Percentiles rank a stretch among this genome's conserved stretches.
These are phyloP conservation scores for Pocillopora damicornis DNA, from an alignment of 64 coral and sea anemone species.

Conservation along the genomic window DNA sequence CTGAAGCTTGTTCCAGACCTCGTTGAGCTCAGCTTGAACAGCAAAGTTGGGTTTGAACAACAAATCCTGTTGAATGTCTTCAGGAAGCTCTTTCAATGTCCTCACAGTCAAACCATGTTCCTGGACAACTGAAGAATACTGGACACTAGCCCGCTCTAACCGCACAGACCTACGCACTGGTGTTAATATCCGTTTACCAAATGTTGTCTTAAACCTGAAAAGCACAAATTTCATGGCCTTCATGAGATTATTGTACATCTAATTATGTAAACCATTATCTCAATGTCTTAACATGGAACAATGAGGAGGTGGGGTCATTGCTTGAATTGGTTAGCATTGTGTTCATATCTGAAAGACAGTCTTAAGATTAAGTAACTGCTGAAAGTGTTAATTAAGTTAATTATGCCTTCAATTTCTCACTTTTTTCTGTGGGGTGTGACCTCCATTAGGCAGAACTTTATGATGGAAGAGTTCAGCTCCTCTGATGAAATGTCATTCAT, in stretches of 20 bases:
- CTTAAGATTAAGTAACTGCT: no score
- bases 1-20: constrained; percentile 59
- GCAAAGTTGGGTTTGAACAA: constrained; percentile 73
- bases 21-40: constrained; percentile 49
- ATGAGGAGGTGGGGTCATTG: no score
- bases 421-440: constrained; percentile 75
- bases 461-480: constrained; percentile 47
- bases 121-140: constrained; percentile 56
- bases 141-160: constrained; percentile 49
- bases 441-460: constrained; percentile 71
- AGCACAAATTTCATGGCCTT: background rate
- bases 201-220: constrained; percentile 53
- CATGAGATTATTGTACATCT: background rate
- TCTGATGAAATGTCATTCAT: background rate
- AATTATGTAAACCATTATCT: background rate
- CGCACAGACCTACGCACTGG: constrained; percentile 61
- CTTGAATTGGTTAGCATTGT: no score
- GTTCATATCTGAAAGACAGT: no score
- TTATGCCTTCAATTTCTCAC: background rate
- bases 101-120: constrained; percentile 58
- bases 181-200: constrained; percentile 45
- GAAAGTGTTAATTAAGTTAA: background rate
- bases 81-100: constrained; percentile 50
- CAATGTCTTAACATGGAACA: no score
- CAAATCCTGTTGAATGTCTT: constrained; percentile 47